Evolutionary conservation across 2,888 invertebrate genomes (phyloP).

Genomic region (Parnassius mnemosyne): DNA sequence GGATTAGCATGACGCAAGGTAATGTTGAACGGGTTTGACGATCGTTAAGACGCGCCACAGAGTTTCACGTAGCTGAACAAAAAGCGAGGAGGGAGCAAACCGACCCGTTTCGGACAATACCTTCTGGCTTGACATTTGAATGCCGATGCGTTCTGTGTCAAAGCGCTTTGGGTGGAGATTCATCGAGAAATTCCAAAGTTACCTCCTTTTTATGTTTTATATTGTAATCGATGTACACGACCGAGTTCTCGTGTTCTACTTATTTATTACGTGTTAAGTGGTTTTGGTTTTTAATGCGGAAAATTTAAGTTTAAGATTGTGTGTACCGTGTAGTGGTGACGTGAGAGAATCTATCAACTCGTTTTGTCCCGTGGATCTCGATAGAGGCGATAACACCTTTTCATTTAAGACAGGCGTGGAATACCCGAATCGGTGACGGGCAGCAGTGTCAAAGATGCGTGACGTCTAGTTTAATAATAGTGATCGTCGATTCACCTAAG

Average conservation of each 20-base stretch:
- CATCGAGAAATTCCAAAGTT: slow-evolving; percentile 8
- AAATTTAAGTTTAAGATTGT: too few species aligned
- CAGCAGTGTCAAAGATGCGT: too few species aligned
- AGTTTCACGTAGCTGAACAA: slow-evolving; percentile 73
- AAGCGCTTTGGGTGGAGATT: slow-evolving; percentile 28
- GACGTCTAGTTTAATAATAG: too few species aligned
- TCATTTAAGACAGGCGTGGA: too few species aligned
- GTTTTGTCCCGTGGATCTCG: too few species aligned
- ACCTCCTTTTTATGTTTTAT: not conserved
- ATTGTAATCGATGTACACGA: not conserved
- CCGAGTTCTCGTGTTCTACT: not conserved
- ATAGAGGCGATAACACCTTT: too few species aligned
- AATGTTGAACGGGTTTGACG: slow-evolving; percentile 70
- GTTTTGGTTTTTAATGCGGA: too few species aligned
- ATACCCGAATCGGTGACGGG: too few species aligned
- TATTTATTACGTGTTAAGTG: not conserved
- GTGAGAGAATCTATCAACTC: too few species aligned
- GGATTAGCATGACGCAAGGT: slow-evolving; percentile 67
- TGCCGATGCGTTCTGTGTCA: slow-evolving; percentile 57
- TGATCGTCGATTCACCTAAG: too few species aligned
- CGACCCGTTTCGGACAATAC: slow-evolving; percentile 72
- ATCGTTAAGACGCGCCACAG: slow-evolving; percentile 71
- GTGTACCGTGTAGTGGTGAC: too few species aligned
- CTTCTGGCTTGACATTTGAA: slow-evolving; percentile 61
- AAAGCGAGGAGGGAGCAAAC: slow-evolving; percentile 58